Evolutionary conservation across 2,888 invertebrate genomes (phyloP).

Genomic region (Mesorhabditis sp.): DNA sequence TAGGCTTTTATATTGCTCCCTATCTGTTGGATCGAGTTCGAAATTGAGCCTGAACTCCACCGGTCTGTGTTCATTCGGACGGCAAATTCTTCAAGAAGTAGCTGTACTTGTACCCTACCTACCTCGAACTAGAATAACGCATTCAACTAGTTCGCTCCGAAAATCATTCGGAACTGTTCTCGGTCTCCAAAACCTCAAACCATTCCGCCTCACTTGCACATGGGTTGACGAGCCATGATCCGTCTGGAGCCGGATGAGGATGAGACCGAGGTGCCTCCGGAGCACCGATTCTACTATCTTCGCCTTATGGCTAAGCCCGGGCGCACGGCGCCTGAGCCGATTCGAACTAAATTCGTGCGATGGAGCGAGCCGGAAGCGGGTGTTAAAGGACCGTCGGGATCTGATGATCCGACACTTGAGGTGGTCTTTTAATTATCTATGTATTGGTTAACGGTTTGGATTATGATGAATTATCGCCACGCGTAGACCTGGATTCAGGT

Average conservation of each 20-base stretch:
- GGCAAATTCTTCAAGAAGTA: too few relatives aligned
- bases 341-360: slow-evolving; percentile 56
- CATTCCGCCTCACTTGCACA: too few relatives aligned
- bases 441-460: neutral
- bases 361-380: slow-evolving; percentile 36
- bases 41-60: too few relatives aligned
- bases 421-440: slow-evolving; percentile 36
- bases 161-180: too few relatives aligned
- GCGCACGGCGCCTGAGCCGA: slow-evolving; percentile 45
- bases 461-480: neutral
- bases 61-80: too few relatives aligned
- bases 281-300: slow-evolving; percentile 57
- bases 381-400: slow-evolving; percentile 18
- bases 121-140: too few relatives aligned
- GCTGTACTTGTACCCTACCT: too few relatives aligned
- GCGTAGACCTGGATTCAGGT: too few relatives aligned
- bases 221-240: slow-evolving; percentile 25
- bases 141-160: too few relatives aligned
- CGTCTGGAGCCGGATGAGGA: slow-evolving; percentile 35
- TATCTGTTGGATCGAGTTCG: too few relatives aligned
- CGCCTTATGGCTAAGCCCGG: slow-evolving; percentile 57
- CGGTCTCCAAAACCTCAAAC: too few relatives aligned
- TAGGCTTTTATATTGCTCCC: too few relatives aligned
- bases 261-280: slow-evolving; percentile 38
- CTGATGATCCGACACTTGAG: slow-evolving; percentile 66